A percentile compares a stretch with the other conserved stretches of the same genome.
Evolutionary conservation across 2,797 vertebrate genomes (phyloP).

Genomic region (Mallotus villosus): DNA sequence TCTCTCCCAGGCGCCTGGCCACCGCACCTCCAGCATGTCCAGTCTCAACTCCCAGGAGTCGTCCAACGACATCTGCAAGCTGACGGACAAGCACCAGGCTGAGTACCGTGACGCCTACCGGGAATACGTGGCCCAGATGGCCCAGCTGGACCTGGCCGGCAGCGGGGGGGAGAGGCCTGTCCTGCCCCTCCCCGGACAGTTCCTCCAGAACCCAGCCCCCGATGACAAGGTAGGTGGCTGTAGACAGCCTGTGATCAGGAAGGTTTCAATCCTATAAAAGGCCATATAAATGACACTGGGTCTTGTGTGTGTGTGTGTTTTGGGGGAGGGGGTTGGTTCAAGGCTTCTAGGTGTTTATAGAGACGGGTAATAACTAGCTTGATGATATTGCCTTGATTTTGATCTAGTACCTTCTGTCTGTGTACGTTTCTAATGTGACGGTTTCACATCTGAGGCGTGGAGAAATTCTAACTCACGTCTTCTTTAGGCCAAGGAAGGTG

Average conservation of each 20-base stretch:
- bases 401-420: no score
- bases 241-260: background rate
- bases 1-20: conserved; percentile 79
- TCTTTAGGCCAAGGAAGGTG: conserved; percentile 76
- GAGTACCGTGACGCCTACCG: conserved; percentile 95
- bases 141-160: conserved; percentile 86
- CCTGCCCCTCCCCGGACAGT: conserved; percentile 80
- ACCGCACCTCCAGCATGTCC: conserved; percentile 89
- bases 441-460: no score
- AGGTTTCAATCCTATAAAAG: no score
- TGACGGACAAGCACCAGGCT: conserved; percentile 97
- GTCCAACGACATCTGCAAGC: conserved; percentile 92
- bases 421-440: no score
- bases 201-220: conserved; percentile 71
- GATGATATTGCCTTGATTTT: no score
- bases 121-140: conserved; percentile 97
- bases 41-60: conserved; percentile 99
- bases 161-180: conserved; percentile 80
- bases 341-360: no score
- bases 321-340: no score
- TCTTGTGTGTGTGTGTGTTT: no score
- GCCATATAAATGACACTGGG: no score
- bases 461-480: no score
- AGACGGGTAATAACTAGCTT: no score
- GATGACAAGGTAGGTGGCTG: conserved; percentile 78